Evolutionary conservation across 2,113 vertebrate genomes (phyloP).

Genomic region (Puntigrus tetrazona): DNA sequence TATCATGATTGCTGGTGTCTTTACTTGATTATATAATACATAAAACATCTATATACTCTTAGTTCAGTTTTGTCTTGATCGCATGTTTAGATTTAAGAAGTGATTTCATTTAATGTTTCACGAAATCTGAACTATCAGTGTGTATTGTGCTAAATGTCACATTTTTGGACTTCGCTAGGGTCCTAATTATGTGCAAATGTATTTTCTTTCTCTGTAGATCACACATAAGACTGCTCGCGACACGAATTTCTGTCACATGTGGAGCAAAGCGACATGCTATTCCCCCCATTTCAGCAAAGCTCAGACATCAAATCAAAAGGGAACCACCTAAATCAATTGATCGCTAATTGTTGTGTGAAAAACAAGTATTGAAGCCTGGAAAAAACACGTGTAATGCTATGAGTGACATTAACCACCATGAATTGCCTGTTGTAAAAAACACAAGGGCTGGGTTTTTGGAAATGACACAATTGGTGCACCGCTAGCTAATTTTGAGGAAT

Average conservation of each 20-base stretch:
- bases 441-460: slow-evolving; percentile 22
- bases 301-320: neutral
- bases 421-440: neutral
- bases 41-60: neutral
- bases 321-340: neutral
- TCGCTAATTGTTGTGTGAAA: slow-evolving; percentile 10
- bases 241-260: slow-evolving; percentile 21
- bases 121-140: neutral
- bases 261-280: slow-evolving; percentile 26
- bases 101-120: neutral
- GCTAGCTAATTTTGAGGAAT: neutral
- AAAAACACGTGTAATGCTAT: neutral
- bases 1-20: neutral
- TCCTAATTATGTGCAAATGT: slow-evolving; percentile 26
- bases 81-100: neutral
- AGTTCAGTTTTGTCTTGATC: neutral
- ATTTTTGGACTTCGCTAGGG: neutral
- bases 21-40: neutral
- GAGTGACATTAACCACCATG: neutral
- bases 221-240: slow-evolving; percentile 25
- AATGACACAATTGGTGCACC: slow-evolving; percentile 10
- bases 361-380: neutral
- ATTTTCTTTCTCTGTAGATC: slow-evolving; percentile 40
- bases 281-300: slow-evolving; percentile 7
- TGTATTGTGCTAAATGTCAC: neutral